Conservation (phyloP, 1,140 invertebrate genomes). For the Myzus persicae region DNA sequence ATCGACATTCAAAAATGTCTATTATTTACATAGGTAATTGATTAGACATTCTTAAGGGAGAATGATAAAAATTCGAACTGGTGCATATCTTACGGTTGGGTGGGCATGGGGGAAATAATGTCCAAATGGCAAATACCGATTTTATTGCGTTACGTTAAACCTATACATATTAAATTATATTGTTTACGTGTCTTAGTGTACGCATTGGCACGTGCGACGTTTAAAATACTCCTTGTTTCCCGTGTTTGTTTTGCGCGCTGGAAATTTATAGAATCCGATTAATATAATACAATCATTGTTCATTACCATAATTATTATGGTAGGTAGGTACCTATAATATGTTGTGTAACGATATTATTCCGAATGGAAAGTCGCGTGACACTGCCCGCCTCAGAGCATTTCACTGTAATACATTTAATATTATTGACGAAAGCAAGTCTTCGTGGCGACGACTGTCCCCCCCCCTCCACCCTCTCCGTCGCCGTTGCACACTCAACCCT, state of each 20-base stretch:
- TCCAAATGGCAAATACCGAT: neutral
- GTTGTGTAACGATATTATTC: neutral
- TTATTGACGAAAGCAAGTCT: slow-evolving; percentile 14
- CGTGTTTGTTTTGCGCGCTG: slow-evolving; percentile 13
- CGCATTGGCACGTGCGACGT: neutral
- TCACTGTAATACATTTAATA: slow-evolving; percentile 6
- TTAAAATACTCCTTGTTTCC: neutral
- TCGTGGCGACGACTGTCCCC: neutral
- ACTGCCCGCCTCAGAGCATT: neutral
- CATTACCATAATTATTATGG: neutral
- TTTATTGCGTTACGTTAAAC: neutral
- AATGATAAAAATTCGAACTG: neutral
- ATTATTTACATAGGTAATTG: too few species aligned
- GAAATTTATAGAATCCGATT: neutral
- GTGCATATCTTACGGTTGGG: neutral
- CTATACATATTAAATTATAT: too few species aligned
- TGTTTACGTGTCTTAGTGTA: neutral
- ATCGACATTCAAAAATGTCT: neutral
- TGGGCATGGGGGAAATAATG: neutral
- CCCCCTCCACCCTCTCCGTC: neutral
- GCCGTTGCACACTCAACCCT: neutral
- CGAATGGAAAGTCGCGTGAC: slow-evolving; percentile 28
- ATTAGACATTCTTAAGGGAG: neutral
- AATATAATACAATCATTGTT: neutral
- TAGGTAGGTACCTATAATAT: neutral